These are phyloP conservation scores for Pipistrellus kuhlii DNA, from an alignment of 2,797 vertebrate genomes.

Conservation along the genomic window DNA sequence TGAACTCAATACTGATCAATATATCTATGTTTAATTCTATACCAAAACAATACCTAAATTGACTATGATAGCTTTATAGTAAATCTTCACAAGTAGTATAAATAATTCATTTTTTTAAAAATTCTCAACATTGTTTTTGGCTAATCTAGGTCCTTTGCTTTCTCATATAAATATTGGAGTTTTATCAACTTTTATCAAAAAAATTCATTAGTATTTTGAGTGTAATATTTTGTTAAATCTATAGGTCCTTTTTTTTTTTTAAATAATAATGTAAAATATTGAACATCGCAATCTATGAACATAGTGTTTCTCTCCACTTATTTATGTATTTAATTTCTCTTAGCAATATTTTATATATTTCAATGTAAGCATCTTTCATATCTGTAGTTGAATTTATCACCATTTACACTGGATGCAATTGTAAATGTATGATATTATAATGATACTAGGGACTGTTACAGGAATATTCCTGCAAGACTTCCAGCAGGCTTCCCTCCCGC, in stretches of 20 bases:
- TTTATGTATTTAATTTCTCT: neutral
- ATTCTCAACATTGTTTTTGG: neutral
- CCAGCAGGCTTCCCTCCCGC: too few species aligned
- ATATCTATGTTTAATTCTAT: neutral
- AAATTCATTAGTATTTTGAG: neutral
- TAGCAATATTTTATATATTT: neutral
- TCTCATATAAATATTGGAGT: neutral
- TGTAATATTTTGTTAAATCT: neutral
- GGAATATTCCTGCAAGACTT: too few species aligned
- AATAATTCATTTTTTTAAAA: neutral
- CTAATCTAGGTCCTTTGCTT: neutral
- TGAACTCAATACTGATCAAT: neutral
- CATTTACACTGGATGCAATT: neutral
- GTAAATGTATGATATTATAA: neutral
- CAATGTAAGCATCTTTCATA: neutral
- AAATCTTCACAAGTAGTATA: neutral
- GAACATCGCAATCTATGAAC: neutral
- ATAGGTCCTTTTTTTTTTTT: neutral
- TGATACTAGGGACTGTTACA: neutral
- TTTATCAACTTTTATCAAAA: neutral
- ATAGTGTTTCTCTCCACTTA: neutral
- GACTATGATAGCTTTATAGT: neutral
- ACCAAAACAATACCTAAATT: neutral
- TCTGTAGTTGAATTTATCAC: neutral
- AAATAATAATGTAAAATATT: constrained; percentile 9